Evolutionary conservation across 2,113 vertebrate species (phyloP).

Genomic region (Syrrhaptes paradoxus): DNA sequence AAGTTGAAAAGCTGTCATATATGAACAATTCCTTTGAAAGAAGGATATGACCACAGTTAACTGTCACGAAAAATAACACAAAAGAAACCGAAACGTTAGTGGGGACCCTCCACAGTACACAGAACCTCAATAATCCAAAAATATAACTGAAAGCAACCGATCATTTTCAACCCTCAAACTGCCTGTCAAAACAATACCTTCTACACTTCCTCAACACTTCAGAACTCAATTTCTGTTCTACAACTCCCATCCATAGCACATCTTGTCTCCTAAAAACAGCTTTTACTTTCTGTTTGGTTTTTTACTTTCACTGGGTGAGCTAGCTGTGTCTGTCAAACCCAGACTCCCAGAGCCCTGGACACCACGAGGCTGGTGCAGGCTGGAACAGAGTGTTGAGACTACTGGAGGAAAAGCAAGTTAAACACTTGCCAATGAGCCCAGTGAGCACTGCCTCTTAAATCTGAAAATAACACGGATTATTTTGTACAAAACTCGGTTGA

Average conservation of each 20-base stretch:
- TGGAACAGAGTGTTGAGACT: not conserved
- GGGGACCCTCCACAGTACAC: not conserved
- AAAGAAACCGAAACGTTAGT: not conserved
- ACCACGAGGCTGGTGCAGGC: not conserved
- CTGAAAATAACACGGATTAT: not conserved
- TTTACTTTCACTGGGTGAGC: not conserved
- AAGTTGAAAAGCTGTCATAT: not conserved
- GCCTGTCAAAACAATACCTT: not conserved
- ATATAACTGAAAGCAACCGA: not conserved
- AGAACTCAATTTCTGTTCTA: not conserved
- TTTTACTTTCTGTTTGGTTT: not conserved
- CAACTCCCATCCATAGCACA: too few species aligned
- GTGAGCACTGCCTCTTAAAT: fast-evolving
- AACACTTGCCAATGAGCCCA: not conserved
- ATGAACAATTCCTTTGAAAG: not conserved
- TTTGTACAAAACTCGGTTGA: not conserved
- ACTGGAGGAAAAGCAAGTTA: not conserved
- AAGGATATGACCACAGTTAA: not conserved
- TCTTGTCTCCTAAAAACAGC: not conserved
- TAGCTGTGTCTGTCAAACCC: not conserved
- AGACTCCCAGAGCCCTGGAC: not conserved
- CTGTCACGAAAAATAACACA: not conserved
- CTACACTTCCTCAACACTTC: not conserved
- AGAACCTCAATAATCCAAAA: not conserved
- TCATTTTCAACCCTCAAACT: not conserved